These are phyloP conservation scores for Apodemia mormo DNA, from an alignment of 2,888 invertebrate genomes.

Conservation along the genomic window DNA sequence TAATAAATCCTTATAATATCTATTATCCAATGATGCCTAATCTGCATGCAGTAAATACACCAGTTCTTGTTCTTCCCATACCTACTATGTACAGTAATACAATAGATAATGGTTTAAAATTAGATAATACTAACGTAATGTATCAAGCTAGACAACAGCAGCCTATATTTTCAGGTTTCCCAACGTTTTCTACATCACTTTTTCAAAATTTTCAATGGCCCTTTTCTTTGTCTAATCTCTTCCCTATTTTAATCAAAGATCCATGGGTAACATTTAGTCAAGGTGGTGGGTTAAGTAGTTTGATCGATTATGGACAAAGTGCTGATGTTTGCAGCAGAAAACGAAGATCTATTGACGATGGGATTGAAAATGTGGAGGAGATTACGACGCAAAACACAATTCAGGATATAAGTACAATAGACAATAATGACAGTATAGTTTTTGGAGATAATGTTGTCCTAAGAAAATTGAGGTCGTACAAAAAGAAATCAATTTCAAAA, in stretches of 20 bases:
- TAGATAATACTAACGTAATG: slow-evolving; percentile 42
- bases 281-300: slow-evolving; percentile 67
- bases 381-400: not conserved
- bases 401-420: not conserved
- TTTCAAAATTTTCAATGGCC: slow-evolving; percentile 51
- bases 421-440: not conserved
- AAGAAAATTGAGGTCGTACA: not conserved
- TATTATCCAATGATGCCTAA: slow-evolving; percentile 35
- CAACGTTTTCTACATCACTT: slow-evolving; percentile 35
- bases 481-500: slow-evolving; percentile 39
- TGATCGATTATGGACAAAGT: slow-evolving; percentile 80
- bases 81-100: slow-evolving; percentile 36
- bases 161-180: slow-evolving; percentile 37
- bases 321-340: slow-evolving; percentile 76
- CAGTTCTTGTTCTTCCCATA: slow-evolving; percentile 57
- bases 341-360: slow-evolving; percentile 50
- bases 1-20: slow-evolving; percentile 27
- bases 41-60: slow-evolving; percentile 59
- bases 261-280: slow-evolving; percentile 75
- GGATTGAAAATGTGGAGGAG: slow-evolving; percentile 18
- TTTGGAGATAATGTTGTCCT: not conserved
- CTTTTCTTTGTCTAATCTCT: slow-evolving; percentile 78
- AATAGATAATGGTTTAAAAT: slow-evolving; percentile 41
- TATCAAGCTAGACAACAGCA: slow-evolving; percentile 56
- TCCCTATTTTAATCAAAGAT: slow-evolving; percentile 82